Evolutionary conservation across 1,140 invertebrate species (phyloP).

Genomic region (Macrobrachium nipponense): DNA sequence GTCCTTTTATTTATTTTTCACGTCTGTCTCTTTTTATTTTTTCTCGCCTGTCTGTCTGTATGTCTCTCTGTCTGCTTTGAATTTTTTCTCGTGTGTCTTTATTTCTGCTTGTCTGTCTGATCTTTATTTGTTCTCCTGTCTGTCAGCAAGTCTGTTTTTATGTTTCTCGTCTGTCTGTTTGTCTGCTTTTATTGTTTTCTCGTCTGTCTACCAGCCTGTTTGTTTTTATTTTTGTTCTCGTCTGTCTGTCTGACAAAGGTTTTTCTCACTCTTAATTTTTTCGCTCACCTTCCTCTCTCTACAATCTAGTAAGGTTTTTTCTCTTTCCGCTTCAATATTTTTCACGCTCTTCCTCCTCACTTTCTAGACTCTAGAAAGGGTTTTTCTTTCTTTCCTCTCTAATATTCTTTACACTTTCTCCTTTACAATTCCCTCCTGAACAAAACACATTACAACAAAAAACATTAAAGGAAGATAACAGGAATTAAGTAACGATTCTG

Average conservation of each 20-base stretch:
- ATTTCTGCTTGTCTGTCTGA: background rate
- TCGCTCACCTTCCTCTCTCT: background rate
- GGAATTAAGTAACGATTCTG: background rate
- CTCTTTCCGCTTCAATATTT: background rate
- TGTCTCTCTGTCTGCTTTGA: too few species aligned
- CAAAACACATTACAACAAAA: background rate
- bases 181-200: background rate
- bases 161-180: slow-evolving; percentile 1
- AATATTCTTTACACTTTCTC: background rate
- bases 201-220: background rate
- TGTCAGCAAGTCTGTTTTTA: background rate
- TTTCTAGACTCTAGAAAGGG: background rate
- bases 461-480: background rate
- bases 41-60: slow-evolving; percentile 9
- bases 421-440: background rate
- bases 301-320: background rate
- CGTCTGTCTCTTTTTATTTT: too few species aligned
- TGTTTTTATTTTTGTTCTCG: background rate
- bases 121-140: background rate
- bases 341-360: background rate
- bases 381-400: background rate
- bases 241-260: background rate
- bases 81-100: too few species aligned
- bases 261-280: background rate
- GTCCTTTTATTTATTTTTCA: background rate